These are phyloP conservation scores for Oreortyx pictus DNA, from an alignment of 2,797 vertebrate species.

Conservation along the genomic window DNA sequence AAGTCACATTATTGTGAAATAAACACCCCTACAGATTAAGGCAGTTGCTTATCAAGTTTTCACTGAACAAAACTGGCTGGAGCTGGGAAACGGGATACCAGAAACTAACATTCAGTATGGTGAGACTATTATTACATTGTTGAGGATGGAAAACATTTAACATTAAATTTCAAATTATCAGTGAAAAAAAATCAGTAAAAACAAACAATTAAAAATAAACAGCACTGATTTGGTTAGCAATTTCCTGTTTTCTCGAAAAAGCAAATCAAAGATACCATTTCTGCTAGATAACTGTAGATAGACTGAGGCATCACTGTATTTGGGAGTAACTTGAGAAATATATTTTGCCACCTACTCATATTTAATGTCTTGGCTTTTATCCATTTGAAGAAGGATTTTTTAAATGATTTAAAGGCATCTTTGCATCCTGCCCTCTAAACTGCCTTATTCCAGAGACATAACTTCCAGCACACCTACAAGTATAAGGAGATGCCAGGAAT, in stretches of 20 bases:
- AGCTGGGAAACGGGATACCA: constrained; percentile 3
- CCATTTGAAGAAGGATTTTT: not conserved
- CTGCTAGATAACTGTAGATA: not conserved
- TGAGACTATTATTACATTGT: not conserved
- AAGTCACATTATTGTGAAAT: not conserved
- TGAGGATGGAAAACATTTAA: not conserved
- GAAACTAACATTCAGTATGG: not conserved
- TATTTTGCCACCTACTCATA: not conserved
- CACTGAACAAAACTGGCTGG: not conserved
- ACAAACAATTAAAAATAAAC: not conserved
- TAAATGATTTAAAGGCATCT: not conserved
- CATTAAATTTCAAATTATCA: not conserved
- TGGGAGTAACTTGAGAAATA: not conserved
- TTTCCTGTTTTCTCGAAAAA: not conserved
- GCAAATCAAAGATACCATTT: not conserved
- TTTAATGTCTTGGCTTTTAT: not conserved
- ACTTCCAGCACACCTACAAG: not conserved
- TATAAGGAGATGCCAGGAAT: not conserved
- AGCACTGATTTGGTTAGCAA: not conserved
- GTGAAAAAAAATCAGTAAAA: not conserved
- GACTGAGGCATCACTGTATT: not conserved
- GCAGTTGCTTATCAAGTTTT: not conserved
- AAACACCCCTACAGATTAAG: not conserved
- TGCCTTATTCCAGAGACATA: not conserved
- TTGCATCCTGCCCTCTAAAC: not conserved